Evolutionary conservation across 2,797 vertebrate species (phyloP).

Genomic region (Pangasius djambal): DNA sequence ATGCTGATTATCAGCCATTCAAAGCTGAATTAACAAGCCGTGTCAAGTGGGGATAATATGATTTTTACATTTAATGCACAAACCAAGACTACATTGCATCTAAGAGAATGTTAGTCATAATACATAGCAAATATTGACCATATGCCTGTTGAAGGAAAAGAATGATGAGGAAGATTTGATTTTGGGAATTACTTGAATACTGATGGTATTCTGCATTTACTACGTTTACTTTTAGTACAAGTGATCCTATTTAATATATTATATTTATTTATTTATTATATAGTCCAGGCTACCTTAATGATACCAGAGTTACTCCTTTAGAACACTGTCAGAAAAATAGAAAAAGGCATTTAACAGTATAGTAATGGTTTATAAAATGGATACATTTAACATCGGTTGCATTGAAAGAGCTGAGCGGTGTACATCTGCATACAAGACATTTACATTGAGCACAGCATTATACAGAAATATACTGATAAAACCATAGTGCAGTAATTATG

Average conservation of each 20-base stretch:
- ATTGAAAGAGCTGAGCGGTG: neutral
- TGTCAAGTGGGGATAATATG: neutral
- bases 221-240: neutral
- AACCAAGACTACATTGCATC: neutral
- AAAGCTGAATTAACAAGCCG: neutral
- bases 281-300: constrained; percentile 4
- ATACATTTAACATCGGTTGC: neutral
- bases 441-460: neutral
- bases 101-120: constrained; percentile 8
- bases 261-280: constrained; percentile 8
- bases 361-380: neutral
- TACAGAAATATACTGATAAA: constrained; percentile 8
- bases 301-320: neutral
- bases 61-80: neutral
- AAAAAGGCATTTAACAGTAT: neutral
- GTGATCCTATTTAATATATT: constrained; percentile 5
- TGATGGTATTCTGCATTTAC: constrained; percentile 31
- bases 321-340: constrained; percentile 46
- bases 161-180: neutral
- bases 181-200: constrained; percentile 44
- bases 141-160: constrained; percentile 21
- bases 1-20: constrained; percentile 12
- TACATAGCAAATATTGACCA: constrained; percentile 9
- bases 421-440: constrained; percentile 15
- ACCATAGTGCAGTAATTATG: constrained; percentile 24